phyloP scores from a whole-genome alignment of 1,140 invertebrate species.

The Panulirus ornatus region DNA sequence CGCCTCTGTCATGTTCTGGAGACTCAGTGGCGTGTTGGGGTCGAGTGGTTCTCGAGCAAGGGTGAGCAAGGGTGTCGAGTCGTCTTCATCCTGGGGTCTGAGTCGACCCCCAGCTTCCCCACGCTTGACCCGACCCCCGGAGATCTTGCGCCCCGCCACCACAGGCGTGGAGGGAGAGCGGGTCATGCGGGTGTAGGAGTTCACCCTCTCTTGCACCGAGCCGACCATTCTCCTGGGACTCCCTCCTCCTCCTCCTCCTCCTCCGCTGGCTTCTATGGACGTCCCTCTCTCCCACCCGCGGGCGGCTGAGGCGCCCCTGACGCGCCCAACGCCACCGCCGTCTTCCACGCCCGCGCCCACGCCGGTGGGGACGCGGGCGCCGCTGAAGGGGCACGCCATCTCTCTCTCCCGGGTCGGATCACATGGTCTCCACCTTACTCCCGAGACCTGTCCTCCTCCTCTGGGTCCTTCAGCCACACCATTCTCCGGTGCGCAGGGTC shows the following conservation, averaged over 20 bases:
- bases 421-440: neutral
- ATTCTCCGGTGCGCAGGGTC: neutral
- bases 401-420: neutral
- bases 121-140: neutral
- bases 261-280: slow-evolving; percentile 30
- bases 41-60: slow-evolving; percentile 55
- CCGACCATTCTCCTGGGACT: slow-evolving; percentile 41
- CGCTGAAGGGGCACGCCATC: slow-evolving; percentile 63
- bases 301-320: neutral
- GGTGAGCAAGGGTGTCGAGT: slow-evolving; percentile 62
- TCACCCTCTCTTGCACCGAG: slow-evolving; percentile 59
- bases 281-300: slow-evolving; percentile 48
- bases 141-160: slow-evolving; percentile 23
- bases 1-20: slow-evolving; percentile 73
- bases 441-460: neutral
- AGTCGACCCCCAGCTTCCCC: neutral
- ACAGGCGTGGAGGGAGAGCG: slow-evolving; percentile 48
- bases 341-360: slow-evolving; percentile 44
- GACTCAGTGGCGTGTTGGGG: slow-evolving; percentile 70
- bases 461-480: neutral
- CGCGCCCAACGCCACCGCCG: slow-evolving; percentile 40
- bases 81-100: slow-evolving; percentile 50
- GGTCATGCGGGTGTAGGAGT: slow-evolving; percentile 60
- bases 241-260: slow-evolving; percentile 24
- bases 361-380: slow-evolving; percentile 50